Percentiles rank a stretch among this genome's conserved stretches.
Conservation (phyloP, 2,888 invertebrate species). For the Strigamia crassipes region DNA sequence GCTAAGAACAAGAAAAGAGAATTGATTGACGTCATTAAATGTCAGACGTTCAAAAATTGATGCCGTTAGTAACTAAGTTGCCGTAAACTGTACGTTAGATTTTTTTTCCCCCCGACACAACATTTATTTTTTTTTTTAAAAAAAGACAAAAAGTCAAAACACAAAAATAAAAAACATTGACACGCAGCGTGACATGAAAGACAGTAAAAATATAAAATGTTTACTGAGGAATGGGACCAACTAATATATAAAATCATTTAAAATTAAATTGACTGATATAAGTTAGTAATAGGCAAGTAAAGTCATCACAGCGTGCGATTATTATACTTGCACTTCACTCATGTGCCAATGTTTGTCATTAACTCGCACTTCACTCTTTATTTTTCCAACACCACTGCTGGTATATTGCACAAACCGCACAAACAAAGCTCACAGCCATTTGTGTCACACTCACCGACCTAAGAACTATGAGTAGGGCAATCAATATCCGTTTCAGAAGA, state of each 20-base stretch:
- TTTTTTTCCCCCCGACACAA: conserved; percentile 5
- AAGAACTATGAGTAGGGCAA: conserved; percentile 30
- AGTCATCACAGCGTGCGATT: neutral
- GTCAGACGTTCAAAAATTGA: neutral
- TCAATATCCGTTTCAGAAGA: conserved; percentile 29
- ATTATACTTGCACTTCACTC: conserved; percentile 23
- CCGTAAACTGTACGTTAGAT: conserved; percentile 3
- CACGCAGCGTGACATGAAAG: neutral
- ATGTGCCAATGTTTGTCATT: conserved; percentile 35
- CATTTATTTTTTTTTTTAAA: neutral
- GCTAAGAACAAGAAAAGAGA: neutral
- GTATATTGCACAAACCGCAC: conserved; percentile 6
- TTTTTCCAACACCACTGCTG: neutral
- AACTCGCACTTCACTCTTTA: conserved; percentile 20
- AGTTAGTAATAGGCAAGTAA: neutral
- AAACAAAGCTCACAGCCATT: conserved; percentile 31
- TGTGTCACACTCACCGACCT: neutral
- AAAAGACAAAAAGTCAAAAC: neutral
- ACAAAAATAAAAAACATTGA: neutral
- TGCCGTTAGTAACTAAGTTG: conserved; percentile 22
- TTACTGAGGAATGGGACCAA: neutral
- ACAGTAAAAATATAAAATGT: neutral
- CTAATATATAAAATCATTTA: conserved; percentile 6
- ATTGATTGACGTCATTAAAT: conserved; percentile 28
- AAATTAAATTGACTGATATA: conserved; percentile 8